Percentiles rank a stretch among this genome's conserved stretches.
These are phyloP conservation scores for Parelbella ahira DNA, from an alignment of 2,888 invertebrate species.

Conservation along the genomic window DNA sequence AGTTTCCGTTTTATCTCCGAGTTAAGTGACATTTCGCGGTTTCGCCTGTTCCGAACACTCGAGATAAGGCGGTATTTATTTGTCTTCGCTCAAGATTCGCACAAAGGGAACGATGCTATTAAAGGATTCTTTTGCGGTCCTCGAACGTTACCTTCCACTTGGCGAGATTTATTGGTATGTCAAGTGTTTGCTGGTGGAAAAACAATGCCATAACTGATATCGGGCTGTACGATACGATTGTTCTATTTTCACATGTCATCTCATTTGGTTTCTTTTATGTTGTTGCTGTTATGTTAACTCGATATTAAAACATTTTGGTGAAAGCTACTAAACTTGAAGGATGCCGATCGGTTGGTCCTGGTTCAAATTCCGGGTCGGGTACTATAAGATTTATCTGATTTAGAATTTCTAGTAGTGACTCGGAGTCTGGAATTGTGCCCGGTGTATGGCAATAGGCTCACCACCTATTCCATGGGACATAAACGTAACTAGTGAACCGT, in stretches of 20 bases:
- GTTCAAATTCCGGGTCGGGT: too few species aligned
- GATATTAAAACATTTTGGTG: too few species aligned
- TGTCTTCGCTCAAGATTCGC: conserved; percentile 41
- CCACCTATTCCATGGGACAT: too few species aligned
- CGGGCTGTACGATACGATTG: background rate
- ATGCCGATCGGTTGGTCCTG: too few species aligned
- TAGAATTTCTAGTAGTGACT: too few species aligned
- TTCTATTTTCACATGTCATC: too few species aligned
- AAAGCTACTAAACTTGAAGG: too few species aligned
- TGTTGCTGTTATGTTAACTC: background rate
- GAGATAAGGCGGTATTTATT: conserved; percentile 66
- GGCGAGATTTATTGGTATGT: conserved; percentile 25
- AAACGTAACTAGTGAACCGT: too few species aligned
- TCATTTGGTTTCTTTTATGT: too few species aligned
- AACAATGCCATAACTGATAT: conserved; percentile 12
- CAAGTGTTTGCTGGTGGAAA: conserved; percentile 3
- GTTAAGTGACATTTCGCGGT: conserved; percentile 54
- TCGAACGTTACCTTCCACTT: conserved; percentile 29
- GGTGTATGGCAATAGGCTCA: too few species aligned
- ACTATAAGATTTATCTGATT: too few species aligned
- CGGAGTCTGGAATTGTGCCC: too few species aligned
- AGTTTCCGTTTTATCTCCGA: conserved; percentile 33
- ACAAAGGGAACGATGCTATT: conserved; percentile 44
- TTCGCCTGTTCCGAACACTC: conserved; percentile 36
- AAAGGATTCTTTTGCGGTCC: conserved; percentile 35